Base-by-base conservation (phyloP, 2,113 vertebrate genomes). In the Cisticola juncidis region DNA sequence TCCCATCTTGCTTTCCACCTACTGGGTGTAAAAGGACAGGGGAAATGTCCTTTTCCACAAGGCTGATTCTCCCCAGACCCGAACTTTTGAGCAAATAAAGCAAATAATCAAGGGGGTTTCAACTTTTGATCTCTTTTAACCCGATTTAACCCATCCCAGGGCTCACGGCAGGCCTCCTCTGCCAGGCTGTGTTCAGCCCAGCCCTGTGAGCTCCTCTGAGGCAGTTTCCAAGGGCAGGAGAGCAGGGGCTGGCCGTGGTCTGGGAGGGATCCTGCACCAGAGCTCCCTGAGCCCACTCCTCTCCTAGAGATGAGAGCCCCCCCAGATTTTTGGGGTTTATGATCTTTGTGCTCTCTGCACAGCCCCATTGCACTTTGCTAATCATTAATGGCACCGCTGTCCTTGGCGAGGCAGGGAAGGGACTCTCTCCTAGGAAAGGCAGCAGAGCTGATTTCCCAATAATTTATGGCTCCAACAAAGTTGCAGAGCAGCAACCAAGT, bases 381-480 rank as follows among this genome's bases (percentile, higher is more conserved):
- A 80, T 38, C 73, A 12, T 58, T 26, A 79, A 44, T 9, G 1
- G 54, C 79, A 17, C 7, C 0, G 0, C 18, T 54, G 45, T 88
- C 82, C 35, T 45, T 17, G n/a, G 45, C n/a, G 4, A 42, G 80
- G 11, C 40, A 29, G 42, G 2, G 35, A 47, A 73, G 68, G 22
- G 10, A 14, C 47, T 18, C 31, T 28, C 87, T 70, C 54, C 60
- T 6, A 21, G 94, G 31, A 69, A 48, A 53, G 20, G 12, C 54
- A 53, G 86, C 31, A 90, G 90, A 74, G 80, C 73, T 13, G 47
- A 66, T 84, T 79, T 78, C 89, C 86, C 26, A 40, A 62, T 73
- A 69, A 95, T 94, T 87, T 96, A 97, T 28, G 58, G 77, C 95
- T 90, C 29, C 35, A 61, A 57, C 70, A 73, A 97, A 96, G 95